These are phyloP conservation scores for Nothoprocta perdicaria DNA, from an alignment of 2,113 vertebrate genomes.

Conservation along the genomic window DNA sequence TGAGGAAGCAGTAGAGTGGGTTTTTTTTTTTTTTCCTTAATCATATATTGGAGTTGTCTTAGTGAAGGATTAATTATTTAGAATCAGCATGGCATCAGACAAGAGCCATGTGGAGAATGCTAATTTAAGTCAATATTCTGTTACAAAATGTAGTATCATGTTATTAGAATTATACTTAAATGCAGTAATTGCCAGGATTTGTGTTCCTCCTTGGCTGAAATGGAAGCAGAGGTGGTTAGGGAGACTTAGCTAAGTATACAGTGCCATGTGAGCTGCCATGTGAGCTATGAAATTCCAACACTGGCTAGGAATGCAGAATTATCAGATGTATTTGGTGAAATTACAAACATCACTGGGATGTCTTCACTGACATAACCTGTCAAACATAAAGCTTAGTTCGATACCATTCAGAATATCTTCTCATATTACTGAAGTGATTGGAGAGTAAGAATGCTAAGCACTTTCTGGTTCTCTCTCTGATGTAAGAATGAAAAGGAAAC, in stretches of 20 bases:
- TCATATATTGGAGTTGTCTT: neutral
- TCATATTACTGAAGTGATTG: neutral
- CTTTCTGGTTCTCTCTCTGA: neutral
- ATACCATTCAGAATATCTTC: neutral
- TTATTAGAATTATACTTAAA: neutral
- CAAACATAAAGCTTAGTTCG: neutral
- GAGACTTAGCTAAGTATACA: neutral
- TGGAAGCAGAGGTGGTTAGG: neutral
- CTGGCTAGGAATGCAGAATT: neutral
- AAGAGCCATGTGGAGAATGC: neutral
- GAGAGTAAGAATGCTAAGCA: neutral
- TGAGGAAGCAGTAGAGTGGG: fast-evolving
- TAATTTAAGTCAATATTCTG: neutral
- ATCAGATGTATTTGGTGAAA: neutral
- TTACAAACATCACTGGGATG: neutral
- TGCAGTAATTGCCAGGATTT: neutral
- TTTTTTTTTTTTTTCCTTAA: neutral
- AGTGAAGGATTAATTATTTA: neutral
- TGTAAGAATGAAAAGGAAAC: neutral
- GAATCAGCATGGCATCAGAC: neutral
- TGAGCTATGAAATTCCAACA: neutral
- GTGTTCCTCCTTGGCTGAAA: neutral
- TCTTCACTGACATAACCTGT: neutral
- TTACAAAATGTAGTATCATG: neutral
- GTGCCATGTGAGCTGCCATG: neutral